Evolutionary conservation across 2,113 vertebrate genomes (phyloP).

Genomic region (Baryphthengus martii): DNA sequence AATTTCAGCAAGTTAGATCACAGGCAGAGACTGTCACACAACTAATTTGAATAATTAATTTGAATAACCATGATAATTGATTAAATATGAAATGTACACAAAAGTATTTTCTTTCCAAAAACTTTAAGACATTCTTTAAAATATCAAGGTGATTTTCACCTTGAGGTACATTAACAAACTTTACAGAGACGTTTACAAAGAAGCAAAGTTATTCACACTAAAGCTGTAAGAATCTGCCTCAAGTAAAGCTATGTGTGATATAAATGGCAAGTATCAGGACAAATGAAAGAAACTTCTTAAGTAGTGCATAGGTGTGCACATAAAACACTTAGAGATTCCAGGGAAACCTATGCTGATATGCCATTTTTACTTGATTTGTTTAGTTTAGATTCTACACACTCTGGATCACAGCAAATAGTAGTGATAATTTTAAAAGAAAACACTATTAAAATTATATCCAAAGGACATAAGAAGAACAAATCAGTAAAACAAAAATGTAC

Average conservation of each 20-base stretch:
- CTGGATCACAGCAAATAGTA: not conserved
- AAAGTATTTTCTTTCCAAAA: not conserved
- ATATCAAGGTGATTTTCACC: not conserved
- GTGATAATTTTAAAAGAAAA: not conserved
- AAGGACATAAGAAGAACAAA: not conserved
- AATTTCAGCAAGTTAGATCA: constrained; percentile 31
- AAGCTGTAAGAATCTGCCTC: not conserved
- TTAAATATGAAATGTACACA: constrained; percentile 10
- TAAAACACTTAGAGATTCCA: not conserved
- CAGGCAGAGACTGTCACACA: constrained; percentile 10
- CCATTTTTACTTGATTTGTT: not conserved
- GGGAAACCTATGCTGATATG: not conserved
- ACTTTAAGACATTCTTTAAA: not conserved
- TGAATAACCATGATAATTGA: not conserved
- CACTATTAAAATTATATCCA: not conserved
- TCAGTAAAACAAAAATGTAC: not conserved
- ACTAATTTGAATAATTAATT: constrained; percentile 35
- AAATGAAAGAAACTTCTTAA: not conserved
- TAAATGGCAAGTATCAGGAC: not conserved
- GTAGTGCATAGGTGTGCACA: not conserved
- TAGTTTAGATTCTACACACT: not conserved
- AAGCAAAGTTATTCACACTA: not conserved
- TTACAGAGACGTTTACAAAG: not conserved
- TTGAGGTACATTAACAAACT: not conserved
- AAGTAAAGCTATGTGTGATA: not conserved